Evolutionary conservation across 2,888 invertebrate species (phyloP).

Genomic region (Cantharis rustica): DNA sequence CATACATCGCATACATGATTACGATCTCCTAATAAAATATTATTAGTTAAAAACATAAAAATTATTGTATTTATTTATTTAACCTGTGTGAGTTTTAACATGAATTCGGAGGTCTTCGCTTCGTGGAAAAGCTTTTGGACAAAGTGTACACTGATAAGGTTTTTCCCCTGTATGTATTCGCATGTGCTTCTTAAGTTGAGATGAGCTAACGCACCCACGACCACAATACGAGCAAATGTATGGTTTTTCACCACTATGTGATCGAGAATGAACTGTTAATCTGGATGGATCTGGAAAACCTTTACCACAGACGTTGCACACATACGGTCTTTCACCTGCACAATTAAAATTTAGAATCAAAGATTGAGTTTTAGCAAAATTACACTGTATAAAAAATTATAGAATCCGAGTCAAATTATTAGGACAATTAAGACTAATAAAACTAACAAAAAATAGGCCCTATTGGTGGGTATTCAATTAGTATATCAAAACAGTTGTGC

Average conservation of each 20-base stretch:
- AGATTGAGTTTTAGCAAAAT: background rate
- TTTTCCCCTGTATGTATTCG: slow-evolving; percentile 58
- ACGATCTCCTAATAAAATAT: slow-evolving; percentile 43
- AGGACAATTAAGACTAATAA: too few species aligned
- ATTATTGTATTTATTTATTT: background rate
- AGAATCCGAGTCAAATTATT: background rate
- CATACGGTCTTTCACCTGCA: slow-evolving; percentile 53
- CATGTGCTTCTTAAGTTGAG: slow-evolving; percentile 55
- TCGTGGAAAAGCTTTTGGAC: slow-evolving; percentile 52
- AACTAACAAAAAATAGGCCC: too few species aligned
- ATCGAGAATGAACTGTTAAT: slow-evolving; percentile 57
- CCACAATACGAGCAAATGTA: slow-evolving; percentile 48
- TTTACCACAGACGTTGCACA: slow-evolving; percentile 56
- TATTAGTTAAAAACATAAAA: background rate
- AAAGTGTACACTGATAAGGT: slow-evolving; percentile 53
- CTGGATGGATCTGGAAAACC: slow-evolving; percentile 59
- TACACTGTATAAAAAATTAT: background rate
- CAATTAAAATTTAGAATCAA: slow-evolving; percentile 34
- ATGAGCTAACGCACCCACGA: slow-evolving; percentile 53
- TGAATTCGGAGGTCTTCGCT: slow-evolving; percentile 53
- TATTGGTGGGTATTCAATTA: too few species aligned
- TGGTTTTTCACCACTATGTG: slow-evolving; percentile 57
- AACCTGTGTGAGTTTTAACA: slow-evolving; percentile 51
- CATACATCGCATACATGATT: slow-evolving; percentile 56
- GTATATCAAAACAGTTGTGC: too few species aligned